Percentiles rank a stretch among this genome's conserved stretches.
phyloP scores from a whole-genome alignment of 2,888 invertebrate species.

The Lithophane ornitopus region DNA sequence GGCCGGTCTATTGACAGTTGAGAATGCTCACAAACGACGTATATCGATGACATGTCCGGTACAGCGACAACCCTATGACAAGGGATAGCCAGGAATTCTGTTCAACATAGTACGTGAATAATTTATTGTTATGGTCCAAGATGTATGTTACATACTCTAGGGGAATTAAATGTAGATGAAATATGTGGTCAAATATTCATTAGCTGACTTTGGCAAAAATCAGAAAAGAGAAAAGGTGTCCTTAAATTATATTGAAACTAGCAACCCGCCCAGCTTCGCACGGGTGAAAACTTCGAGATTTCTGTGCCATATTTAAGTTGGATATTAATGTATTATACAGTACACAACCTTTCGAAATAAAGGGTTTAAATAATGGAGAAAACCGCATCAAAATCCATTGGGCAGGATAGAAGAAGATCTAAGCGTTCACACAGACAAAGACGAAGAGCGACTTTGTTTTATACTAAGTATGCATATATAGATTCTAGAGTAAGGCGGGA shows the following conservation, averaged over 20 bases:
- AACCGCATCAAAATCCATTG: not conserved
- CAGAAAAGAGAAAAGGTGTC: not conserved
- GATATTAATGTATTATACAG: not conserved
- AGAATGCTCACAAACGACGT: conserved; percentile 10
- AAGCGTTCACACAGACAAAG: not conserved
- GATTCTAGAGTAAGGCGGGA: not conserved
- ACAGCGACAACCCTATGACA: conserved; percentile 52
- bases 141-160: conserved; percentile 8
- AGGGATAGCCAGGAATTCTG: conserved; percentile 34
- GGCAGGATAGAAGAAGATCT: not conserved
- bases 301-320: no score
- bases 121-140: conserved; percentile 52
- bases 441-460: not conserved
- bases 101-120: conserved; percentile 51
- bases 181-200: not conserved
- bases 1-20: conserved; percentile 9
- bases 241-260: not conserved
- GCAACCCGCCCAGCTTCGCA: no score
- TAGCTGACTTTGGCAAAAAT: not conserved
- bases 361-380: not conserved
- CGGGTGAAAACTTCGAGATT: not conserved
- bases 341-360: not conserved
- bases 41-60: conserved; percentile 22
- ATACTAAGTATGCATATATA: not conserved
- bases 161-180: not conserved